Conservation (phyloP, 2,888 invertebrate genomes). For the Campoletis raptor region DNA sequence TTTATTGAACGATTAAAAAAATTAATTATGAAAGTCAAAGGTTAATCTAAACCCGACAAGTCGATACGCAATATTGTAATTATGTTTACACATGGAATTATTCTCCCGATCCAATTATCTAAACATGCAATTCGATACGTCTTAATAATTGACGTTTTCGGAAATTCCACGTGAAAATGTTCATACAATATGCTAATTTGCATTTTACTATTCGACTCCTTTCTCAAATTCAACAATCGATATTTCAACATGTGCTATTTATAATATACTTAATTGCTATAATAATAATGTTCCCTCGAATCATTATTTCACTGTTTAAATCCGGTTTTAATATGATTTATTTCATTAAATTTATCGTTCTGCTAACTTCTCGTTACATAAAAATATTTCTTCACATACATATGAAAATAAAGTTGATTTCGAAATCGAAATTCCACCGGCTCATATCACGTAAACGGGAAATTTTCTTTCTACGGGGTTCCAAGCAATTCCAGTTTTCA, state of each 20-base stretch:
- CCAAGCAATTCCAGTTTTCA: neutral
- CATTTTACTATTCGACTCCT: neutral
- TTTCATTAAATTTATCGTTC: conserved; percentile 1
- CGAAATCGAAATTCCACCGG: conserved; percentile 34
- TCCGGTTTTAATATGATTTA: conserved; percentile 21
- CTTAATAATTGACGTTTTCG: neutral
- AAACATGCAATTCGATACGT: neutral
- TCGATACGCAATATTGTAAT: neutral
- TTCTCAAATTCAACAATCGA: neutral
- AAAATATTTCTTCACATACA: conserved; percentile 17
- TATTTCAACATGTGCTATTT: neutral
- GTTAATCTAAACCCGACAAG: neutral
- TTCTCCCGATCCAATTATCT: neutral
- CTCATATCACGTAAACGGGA: neutral
- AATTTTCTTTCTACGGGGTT: neutral
- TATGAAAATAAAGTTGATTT: conserved; percentile 20
- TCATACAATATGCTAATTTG: neutral
- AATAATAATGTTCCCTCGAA: neutral
- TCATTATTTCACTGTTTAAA: conserved; percentile 10
- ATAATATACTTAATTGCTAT: neutral
- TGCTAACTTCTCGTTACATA: conserved; percentile 21
- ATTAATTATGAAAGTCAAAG: neutral
- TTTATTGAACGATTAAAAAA: too few species aligned
- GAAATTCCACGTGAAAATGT: neutral
- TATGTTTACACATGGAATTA: neutral